Evolutionary conservation across 2,888 invertebrate genomes (phyloP).

Genomic region (Lepeophtheirus nordmannii): DNA sequence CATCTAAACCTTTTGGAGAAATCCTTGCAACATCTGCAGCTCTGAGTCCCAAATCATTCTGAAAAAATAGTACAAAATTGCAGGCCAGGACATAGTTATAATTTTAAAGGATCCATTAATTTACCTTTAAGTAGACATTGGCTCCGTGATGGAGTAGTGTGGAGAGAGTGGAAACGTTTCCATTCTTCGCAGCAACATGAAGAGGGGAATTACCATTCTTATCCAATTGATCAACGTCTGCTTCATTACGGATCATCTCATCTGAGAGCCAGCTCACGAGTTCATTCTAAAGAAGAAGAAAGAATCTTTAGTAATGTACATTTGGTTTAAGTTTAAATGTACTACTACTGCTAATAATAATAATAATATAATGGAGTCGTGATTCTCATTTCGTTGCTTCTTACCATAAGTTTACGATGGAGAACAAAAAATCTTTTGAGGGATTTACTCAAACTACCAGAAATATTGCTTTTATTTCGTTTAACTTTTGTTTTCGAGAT

Average conservation of each 20-base stretch:
- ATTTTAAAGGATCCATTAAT: background rate
- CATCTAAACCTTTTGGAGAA: constrained; percentile 29
- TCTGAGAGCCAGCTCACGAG: constrained; percentile 19
- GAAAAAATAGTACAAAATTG: constrained; percentile 24
- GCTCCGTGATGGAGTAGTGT: constrained; percentile 21
- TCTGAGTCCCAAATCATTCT: constrained; percentile 32
- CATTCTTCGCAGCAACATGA: constrained; percentile 15
- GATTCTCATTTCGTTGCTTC: too few relatives aligned
- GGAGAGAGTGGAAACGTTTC: constrained; percentile 18
- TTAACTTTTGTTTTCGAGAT: too few relatives aligned
- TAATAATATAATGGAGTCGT: too few relatives aligned
- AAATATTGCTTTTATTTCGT: too few relatives aligned
- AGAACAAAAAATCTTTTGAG: too few relatives aligned
- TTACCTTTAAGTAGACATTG: constrained; percentile 28
- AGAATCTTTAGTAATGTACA: background rate
- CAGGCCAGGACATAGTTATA: too few relatives aligned
- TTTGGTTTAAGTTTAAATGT: too few relatives aligned
- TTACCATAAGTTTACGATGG: too few relatives aligned
- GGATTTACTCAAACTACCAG: too few relatives aligned
- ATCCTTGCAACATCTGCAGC: constrained; percentile 31
- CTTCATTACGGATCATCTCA: constrained; percentile 15
- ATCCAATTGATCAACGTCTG: constrained; percentile 18
- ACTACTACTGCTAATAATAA: too few relatives aligned
- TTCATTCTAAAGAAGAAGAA: constrained; percentile 4
- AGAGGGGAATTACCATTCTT: constrained; percentile 13